Percentiles rank a stretch among this genome's conserved stretches.
Conservation (phyloP, 1,140 invertebrate genomes). For the Drosophila bocki region DNA sequence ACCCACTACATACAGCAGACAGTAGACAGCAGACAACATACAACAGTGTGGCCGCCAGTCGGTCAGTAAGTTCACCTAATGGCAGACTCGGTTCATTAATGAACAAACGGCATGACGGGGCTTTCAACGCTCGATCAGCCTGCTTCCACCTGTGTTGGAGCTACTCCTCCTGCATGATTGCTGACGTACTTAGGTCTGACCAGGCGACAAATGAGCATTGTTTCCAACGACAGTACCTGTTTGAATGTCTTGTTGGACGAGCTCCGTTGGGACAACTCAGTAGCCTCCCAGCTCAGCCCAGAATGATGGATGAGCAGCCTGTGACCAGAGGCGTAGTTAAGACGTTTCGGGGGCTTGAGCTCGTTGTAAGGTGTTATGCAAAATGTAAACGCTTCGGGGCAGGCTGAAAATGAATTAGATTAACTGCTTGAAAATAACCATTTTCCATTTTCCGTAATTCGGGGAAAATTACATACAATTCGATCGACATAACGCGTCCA, state of each 20-base stretch:
- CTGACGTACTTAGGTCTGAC: constrained; percentile 29
- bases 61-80: constrained; percentile 50
- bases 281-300: constrained; percentile 29
- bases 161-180: constrained; percentile 5
- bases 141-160: not conserved
- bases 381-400: constrained; percentile 21
- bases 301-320: constrained; percentile 59
- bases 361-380: constrained; percentile 17
- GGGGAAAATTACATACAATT: constrained; percentile 31
- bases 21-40: not conserved
- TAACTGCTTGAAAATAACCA: constrained; percentile 2
- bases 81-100: constrained; percentile 68
- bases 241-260: constrained; percentile 11
- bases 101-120: constrained; percentile 64
- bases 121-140: constrained; percentile 46
- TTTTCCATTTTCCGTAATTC: constrained; percentile 8
- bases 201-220: constrained; percentile 65
- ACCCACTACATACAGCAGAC: constrained; percentile 32
- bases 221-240: constrained; percentile 11
- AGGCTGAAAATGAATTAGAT: constrained; percentile 23
- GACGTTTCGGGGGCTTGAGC: not conserved
- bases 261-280: constrained; percentile 5
- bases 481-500: constrained; percentile 10
- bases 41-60: constrained; percentile 7
- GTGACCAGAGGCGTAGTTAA: constrained; percentile 27